These are phyloP conservation scores for Anaspis maculata DNA, from an alignment of 2,888 invertebrate genomes.

Conservation along the genomic window DNA sequence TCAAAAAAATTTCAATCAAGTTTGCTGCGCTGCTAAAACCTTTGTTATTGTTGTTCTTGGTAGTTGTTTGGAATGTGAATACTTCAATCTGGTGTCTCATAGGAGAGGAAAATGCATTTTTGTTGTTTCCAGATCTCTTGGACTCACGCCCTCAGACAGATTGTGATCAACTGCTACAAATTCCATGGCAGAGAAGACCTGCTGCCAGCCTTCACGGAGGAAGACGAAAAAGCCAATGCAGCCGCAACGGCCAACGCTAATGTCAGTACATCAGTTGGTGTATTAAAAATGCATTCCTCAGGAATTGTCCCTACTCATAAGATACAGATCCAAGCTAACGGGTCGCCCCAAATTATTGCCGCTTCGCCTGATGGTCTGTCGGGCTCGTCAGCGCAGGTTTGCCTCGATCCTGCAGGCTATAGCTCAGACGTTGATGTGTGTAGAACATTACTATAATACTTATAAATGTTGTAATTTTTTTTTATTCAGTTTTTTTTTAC, in stretches of 20 bases:
- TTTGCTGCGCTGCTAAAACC: too few relatives aligned
- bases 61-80: too few relatives aligned
- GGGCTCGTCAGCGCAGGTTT: slow-evolving; percentile 58
- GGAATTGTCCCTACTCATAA: slow-evolving; percentile 42
- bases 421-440: slow-evolving; percentile 70
- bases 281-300: slow-evolving; percentile 45
- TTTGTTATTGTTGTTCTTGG: too few relatives aligned
- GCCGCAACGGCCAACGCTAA: slow-evolving; percentile 47
- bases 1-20: slow-evolving; percentile 2
- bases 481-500: slow-evolving; percentile 13
- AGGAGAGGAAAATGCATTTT: too few relatives aligned
- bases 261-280: slow-evolving; percentile 44
- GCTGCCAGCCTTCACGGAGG: slow-evolving; percentile 88
- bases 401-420: slow-evolving; percentile 63
- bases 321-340: slow-evolving; percentile 46
- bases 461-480: slow-evolving; percentile 18
- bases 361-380: slow-evolving; percentile 46
- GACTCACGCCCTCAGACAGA: slow-evolving; percentile 94
- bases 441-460: slow-evolving; percentile 26
- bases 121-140: slow-evolving; percentile 93
- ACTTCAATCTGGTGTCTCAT: too few relatives aligned
- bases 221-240: slow-evolving; percentile 70
- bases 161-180: slow-evolving; percentile 96
- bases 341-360: slow-evolving; percentile 44
- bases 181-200: slow-evolving; percentile 94